These are phyloP conservation scores for Clostera curtula DNA, from an alignment of 2,888 invertebrate genomes.

Conservation along the genomic window DNA sequence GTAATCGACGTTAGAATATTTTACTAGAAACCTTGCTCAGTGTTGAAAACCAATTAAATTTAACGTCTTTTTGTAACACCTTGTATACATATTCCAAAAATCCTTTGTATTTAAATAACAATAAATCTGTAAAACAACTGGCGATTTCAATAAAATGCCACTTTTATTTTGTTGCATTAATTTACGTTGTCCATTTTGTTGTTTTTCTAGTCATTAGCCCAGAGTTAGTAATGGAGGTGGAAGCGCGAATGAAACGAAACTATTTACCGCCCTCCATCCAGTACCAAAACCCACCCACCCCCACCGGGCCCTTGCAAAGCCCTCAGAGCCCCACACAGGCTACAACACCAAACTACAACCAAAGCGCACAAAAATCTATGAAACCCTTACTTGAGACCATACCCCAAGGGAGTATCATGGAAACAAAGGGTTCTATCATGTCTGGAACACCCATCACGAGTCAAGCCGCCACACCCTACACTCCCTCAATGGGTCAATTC, in stretches of 20 bases:
- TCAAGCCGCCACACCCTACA: slow-evolving; percentile 23
- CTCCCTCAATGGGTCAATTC: slow-evolving; percentile 20
- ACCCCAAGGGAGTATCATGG: slow-evolving; percentile 53
- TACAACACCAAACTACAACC: slow-evolving; percentile 36
- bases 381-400: slow-evolving; percentile 54
- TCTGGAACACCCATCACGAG: slow-evolving; percentile 21
- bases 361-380: slow-evolving; percentile 33
- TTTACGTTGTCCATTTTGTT: slow-evolving; percentile 9
- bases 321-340: slow-evolving; percentile 36
- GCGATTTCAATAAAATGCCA: too few relatives aligned
- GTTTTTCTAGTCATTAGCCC: slow-evolving; percentile 86
- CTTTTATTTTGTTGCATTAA: neutral
- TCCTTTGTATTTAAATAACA: too few relatives aligned
- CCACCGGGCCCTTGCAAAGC: slow-evolving; percentile 21
- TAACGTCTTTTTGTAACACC: too few relatives aligned
- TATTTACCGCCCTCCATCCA: slow-evolving; percentile 84
- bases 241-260: slow-evolving; percentile 89
- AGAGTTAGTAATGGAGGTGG: slow-evolving; percentile 91
- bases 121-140: too few relatives aligned
- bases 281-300: slow-evolving; percentile 26
- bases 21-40: too few relatives aligned
- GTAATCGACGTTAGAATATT: too few relatives aligned
- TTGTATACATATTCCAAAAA: too few relatives aligned
- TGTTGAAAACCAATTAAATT: too few relatives aligned
- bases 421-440: slow-evolving; percentile 31